Evolutionary conservation across 2,113 vertebrate genomes (phyloP).

Genomic region (Merops nubicus): DNA sequence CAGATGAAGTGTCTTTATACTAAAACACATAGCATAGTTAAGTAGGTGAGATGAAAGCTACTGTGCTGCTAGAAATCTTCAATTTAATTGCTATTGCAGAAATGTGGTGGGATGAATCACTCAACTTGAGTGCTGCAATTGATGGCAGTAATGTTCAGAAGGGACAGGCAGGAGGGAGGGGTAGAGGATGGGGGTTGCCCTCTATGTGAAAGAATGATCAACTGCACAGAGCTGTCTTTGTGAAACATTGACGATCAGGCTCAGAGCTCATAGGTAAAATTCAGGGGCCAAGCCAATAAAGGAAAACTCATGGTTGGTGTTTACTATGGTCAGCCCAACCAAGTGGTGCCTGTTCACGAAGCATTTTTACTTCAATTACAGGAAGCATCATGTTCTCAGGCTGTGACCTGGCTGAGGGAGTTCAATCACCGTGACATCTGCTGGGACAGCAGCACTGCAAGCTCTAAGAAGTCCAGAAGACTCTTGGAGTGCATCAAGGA

Average conservation of each 20-base stretch:
- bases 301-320: background rate
- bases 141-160: background rate
- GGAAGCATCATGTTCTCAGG: background rate
- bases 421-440: background rate
- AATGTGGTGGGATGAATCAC: background rate
- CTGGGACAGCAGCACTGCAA: background rate
- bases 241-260: background rate
- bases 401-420: background rate
- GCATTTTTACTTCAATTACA: background rate
- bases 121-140: background rate
- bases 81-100: background rate
- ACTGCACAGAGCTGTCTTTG: background rate
- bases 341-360: background rate
- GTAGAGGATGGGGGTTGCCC: fast-evolving
- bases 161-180: background rate
- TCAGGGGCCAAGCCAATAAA: background rate
- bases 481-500: background rate
- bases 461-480: background rate
- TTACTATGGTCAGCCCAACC: background rate
- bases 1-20: background rate
- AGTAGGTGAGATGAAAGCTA: background rate
- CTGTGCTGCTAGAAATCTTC: background rate
- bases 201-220: background rate
- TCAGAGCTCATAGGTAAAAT: background rate
- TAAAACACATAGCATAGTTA: fast-evolving